phyloP scores from a whole-genome alignment of 2,113 vertebrate species.

The Oncorhynchus clarkii region DNA sequence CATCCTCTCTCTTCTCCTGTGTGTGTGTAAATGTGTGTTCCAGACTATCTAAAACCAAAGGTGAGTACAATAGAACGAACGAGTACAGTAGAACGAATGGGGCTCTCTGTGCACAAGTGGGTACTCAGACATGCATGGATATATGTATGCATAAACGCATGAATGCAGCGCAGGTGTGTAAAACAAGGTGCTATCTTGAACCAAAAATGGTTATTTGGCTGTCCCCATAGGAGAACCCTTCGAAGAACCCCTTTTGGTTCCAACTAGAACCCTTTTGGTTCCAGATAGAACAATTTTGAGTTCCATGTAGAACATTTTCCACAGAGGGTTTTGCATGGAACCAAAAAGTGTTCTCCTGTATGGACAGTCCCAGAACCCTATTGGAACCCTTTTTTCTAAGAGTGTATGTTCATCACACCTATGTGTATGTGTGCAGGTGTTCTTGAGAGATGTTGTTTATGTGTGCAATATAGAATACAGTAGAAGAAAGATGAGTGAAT shows the following conservation, averaged over 20 bases:
- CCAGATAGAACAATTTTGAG: too few species aligned
- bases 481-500: not conserved
- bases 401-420: not conserved
- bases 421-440: not conserved
- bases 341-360: too few species aligned
- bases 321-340: too few species aligned
- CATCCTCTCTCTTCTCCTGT: constrained; percentile 4
- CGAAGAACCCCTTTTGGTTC: too few species aligned
- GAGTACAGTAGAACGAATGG: constrained; percentile 11
- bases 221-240: too few species aligned
- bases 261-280: too few species aligned
- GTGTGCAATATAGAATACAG: not conserved
- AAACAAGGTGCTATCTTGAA: too few species aligned
- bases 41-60: constrained; percentile 30
- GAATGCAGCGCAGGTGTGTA: constrained; percentile 4
- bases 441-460: not conserved
- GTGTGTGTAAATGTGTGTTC: constrained; percentile 22
- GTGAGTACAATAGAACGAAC: constrained; percentile 25
- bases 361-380: too few species aligned
- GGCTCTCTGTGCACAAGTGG: not conserved
- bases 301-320: too few species aligned
- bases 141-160: constrained; percentile 4
- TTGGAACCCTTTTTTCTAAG: too few species aligned
- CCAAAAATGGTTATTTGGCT: too few species aligned
- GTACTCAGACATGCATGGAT: constrained; percentile 7